phyloP scores from a whole-genome alignment of 2,113 vertebrate species.

The Bufo bufo region DNA sequence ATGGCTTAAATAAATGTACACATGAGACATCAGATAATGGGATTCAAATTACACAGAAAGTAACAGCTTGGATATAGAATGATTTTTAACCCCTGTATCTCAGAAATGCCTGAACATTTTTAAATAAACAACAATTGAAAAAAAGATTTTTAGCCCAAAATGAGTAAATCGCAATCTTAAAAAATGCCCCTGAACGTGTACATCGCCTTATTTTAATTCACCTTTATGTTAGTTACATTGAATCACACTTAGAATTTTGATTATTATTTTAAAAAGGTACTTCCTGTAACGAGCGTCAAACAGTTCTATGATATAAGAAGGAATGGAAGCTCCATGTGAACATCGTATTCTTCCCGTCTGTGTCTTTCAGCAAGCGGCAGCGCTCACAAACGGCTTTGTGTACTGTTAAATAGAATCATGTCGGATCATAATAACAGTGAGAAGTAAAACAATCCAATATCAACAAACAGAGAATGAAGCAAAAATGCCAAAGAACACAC shows the following conservation, averaged over 20 bases:
- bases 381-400: constrained; percentile 12
- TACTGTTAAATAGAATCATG: constrained; percentile 26
- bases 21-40: no score
- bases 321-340: constrained; percentile 28
- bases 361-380: constrained; percentile 28
- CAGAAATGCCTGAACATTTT: no score
- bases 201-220: not conserved
- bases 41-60: no score
- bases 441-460: constrained; percentile 39
- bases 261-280: not conserved
- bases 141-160: no score
- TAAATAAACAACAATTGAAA: no score
- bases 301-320: constrained; percentile 4
- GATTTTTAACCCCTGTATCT: not conserved
- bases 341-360: constrained; percentile 17
- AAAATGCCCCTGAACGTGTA: no score
- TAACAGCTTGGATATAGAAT: not conserved
- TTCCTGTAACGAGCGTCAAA: not conserved
- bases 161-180: no score
- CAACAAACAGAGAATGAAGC: constrained; percentile 38
- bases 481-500: constrained; percentile 25
- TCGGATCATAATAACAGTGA: constrained; percentile 32
- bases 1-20: no score
- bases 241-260: not conserved
- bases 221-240: not conserved